phyloP scores from a whole-genome alignment of 92 coral and sea anemone species.

The Parazoanthus atlanticus region DNA sequence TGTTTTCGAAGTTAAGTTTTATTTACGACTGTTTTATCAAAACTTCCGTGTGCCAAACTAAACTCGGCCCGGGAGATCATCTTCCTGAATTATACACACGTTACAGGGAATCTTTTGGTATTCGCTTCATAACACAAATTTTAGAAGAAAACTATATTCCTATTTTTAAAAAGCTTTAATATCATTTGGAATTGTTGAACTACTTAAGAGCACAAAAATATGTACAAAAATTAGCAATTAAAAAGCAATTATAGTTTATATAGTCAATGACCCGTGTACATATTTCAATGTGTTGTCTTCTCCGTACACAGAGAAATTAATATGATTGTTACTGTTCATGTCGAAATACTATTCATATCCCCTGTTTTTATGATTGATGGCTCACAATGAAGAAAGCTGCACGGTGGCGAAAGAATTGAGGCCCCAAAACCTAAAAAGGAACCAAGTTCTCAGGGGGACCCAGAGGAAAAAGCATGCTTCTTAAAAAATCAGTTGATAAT shows the following conservation, averaged over 20 bases:
- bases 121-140: not conserved
- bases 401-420: not conserved
- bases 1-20: not conserved
- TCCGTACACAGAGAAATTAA: not conserved
- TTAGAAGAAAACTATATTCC: not conserved
- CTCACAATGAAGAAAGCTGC: not conserved
- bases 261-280: not conserved
- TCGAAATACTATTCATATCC: not conserved
- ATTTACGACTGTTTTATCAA: conserved; percentile 14
- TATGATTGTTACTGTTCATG: not conserved
- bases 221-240: not conserved
- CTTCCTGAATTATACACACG: not conserved
- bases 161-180: not conserved
- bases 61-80: not conserved
- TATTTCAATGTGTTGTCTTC: not conserved
- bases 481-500: too few relatives aligned
- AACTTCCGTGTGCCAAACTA: not conserved
- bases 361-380: not conserved
- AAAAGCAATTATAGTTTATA: not conserved
- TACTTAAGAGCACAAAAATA: not conserved
- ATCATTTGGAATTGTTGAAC: not conserved
- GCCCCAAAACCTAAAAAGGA: too few relatives aligned
- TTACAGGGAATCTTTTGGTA: not conserved
- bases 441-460: not conserved
- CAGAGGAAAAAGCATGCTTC: not conserved